Evolutionary conservation across 2,113 vertebrate genomes (phyloP), one percentile per base, ranked within the genome.

Genomic region (Melanotaenia duboulayi): DNA sequence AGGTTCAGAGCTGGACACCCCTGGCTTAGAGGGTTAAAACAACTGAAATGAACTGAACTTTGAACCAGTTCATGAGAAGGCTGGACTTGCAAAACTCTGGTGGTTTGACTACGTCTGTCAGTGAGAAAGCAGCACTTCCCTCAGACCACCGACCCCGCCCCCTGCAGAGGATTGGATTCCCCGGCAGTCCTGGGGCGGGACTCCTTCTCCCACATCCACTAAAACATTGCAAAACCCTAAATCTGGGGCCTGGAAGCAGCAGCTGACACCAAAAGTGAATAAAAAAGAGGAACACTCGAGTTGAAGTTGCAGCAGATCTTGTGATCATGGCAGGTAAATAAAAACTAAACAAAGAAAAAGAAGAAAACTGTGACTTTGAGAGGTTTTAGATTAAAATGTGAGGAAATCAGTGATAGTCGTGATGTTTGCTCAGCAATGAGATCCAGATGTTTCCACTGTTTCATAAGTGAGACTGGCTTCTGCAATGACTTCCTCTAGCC

Each of bases 261-360:
- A 3, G 1, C 4, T 35, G 32, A 35, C 32, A 8, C 32, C 4
- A 35, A 9, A 35, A 35, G 8, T 1, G 5, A 35, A 9, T 35
- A 35, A 35, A 35, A 35, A 9, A 5, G 32, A 7, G 32, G 32
- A 35, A 35, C 4, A 35, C 1, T 35, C 1, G 8, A 35, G 32
- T 7, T 1, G 13, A 22, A 22, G 7, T n/a, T 16, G 0, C 0
- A 7, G 0, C 1, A 20, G 23, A 28, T 19, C 28, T 1, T 1
- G 58, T 1, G 25, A 78, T 14, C 22, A 85, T 85, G 85, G 65
- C 71, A 74, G 86, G 86, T 88, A 87, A 82, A 55, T 7, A 32
- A 48, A 28, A 13, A 44, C 16, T 2, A 44, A 19, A 7, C 17
- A 19, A 17, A 19, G 0, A 37, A 37, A 22, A 17, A 65, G 10